These are phyloP conservation scores for Atopsyche davidsoni DNA, from an alignment of 1,140 invertebrate species.

Conservation along the genomic window DNA sequence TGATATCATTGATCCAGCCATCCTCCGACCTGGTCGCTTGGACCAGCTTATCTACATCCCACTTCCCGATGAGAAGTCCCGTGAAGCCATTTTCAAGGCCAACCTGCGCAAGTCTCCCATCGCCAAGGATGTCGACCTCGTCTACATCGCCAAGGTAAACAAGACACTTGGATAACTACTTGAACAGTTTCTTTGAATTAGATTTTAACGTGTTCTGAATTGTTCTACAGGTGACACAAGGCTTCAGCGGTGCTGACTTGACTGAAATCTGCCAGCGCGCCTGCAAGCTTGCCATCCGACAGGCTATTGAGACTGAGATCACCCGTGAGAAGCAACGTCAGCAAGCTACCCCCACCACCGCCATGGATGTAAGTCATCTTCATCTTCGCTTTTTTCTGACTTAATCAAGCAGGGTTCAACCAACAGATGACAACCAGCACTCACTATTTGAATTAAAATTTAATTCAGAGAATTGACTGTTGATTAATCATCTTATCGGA, in stretches of 20 bases:
- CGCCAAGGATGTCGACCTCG: constrained; percentile 90
- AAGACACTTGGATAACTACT: too few relatives aligned
- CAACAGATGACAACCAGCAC: too few relatives aligned
- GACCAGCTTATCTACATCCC: constrained; percentile 99
- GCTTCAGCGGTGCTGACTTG: constrained; percentile 97
- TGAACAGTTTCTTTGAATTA: background rate
- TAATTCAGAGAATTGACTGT: too few relatives aligned
- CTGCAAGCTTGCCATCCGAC: constrained; percentile 97
- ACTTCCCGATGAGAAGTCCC: constrained; percentile 95
- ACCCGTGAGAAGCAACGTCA: constrained; percentile 76
- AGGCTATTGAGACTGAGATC: constrained; percentile 96
- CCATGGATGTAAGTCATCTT: constrained; percentile 73
- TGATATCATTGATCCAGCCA: constrained; percentile 99
- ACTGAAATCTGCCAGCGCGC: constrained; percentile 99
- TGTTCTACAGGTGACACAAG: constrained; percentile 49
- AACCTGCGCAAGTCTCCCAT: constrained; percentile 97
- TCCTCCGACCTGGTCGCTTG: constrained; percentile 93
- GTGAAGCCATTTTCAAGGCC: constrained; percentile 91
- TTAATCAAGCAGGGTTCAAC: too few relatives aligned
- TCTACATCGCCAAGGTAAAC: constrained; percentile 94
- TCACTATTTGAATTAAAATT: too few relatives aligned
- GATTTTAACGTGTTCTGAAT: background rate
- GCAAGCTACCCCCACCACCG: constrained; percentile 65
- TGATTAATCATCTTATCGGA: too few relatives aligned
- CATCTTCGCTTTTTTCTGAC: too few relatives aligned